phyloP scores from a whole-genome alignment of 2,797 vertebrate genomes.

The Acanthornis magna region DNA sequence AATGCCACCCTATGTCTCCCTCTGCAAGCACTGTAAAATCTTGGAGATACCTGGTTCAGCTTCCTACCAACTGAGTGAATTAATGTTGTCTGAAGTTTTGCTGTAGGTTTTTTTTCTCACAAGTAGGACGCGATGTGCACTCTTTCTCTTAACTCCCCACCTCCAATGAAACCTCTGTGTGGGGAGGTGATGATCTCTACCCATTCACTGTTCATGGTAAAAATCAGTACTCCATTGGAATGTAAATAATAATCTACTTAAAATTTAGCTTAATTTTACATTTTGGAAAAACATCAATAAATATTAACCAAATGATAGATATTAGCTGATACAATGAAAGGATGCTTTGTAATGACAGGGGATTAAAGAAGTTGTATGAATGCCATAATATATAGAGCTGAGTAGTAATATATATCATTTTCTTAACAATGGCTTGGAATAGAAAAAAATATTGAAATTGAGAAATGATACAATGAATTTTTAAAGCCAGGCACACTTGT shows the following conservation, averaged over 20 bases:
- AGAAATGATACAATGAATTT: conserved; percentile 12
- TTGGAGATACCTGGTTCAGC: neutral
- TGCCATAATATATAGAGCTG: neutral
- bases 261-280: neutral
- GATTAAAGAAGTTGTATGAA: neutral
- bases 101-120: neutral
- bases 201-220: neutral
- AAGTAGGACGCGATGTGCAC: neutral
- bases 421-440: conserved; percentile 32
- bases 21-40: neutral
- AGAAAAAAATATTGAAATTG: conserved; percentile 43
- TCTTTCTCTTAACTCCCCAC: neutral
- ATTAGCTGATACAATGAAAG: neutral
- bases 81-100: neutral
- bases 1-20: neutral
- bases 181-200: neutral
- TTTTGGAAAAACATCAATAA: neutral
- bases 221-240: neutral
- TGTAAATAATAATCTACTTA: neutral
- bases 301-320: neutral
- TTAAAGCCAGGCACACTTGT: conserved; percentile 45
- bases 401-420: neutral
- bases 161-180: neutral
- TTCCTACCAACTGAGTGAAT: neutral
- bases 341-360: neutral